Percentiles rank a stretch among this genome's conserved stretches.
Evolutionary conservation across 1,140 invertebrate species (phyloP).

Genomic region (Vollenhovia emeryi): DNA sequence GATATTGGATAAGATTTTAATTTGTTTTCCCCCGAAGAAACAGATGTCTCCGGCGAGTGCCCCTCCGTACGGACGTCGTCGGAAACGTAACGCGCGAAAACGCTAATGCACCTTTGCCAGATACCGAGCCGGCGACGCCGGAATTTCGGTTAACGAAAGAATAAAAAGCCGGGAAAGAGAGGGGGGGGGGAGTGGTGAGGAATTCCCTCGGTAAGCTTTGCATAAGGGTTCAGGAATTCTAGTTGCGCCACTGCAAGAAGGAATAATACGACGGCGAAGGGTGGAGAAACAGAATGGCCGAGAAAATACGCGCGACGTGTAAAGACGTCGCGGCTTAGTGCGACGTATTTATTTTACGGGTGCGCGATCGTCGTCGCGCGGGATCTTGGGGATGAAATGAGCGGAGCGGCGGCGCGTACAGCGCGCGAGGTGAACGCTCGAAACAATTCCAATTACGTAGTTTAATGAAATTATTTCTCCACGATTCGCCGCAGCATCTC

Average conservation of each 20-base stretch:
- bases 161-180: neutral
- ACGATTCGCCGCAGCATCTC: conserved; percentile 54
- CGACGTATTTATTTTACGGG: conserved; percentile 55
- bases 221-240: conserved; percentile 36
- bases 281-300: conserved; percentile 53
- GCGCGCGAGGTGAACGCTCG: conserved; percentile 42
- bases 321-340: conserved; percentile 55
- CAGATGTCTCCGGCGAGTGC: neutral
- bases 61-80: neutral
- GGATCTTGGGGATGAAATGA: conserved; percentile 47
- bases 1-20: neutral
- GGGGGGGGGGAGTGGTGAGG: conserved; percentile 42
- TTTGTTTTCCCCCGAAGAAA: neutral
- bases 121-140: neutral
- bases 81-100: neutral
- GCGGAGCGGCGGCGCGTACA: neutral
- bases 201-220: conserved; percentile 38
- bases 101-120: neutral
- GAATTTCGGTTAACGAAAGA: conserved; percentile 4
- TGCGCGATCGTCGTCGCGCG: conserved; percentile 46
- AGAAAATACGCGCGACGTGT: conserved; percentile 57
- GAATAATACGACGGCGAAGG: conserved; percentile 21
- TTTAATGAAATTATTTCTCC: conserved; percentile 59
- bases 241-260: conserved; percentile 19
- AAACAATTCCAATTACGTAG: conserved; percentile 60